Conservation (phyloP, 2,888 invertebrate species). For the Seladonia tumulorum region DNA sequence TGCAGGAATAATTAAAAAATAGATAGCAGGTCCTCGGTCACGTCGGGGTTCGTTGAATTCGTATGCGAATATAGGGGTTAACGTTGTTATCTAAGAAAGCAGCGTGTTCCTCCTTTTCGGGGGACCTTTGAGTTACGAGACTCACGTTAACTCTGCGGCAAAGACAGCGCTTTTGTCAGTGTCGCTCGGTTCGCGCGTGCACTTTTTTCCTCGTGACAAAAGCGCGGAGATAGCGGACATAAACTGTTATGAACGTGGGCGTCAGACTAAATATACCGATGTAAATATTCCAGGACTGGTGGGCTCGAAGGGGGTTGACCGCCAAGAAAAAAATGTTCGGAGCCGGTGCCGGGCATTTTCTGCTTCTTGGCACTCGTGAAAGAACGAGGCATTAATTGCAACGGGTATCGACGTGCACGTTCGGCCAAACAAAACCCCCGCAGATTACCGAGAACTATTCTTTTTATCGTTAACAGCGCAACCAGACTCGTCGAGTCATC, state of each 20-base stretch:
- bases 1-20: not conserved
- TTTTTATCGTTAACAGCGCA: not conserved
- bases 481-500: not conserved
- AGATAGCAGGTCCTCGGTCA: not conserved
- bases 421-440: constrained; percentile 20
- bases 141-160: not conserved
- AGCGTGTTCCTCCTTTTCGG: not conserved
- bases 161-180: constrained; percentile 14
- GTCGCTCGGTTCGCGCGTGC: constrained; percentile 17
- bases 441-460: not conserved
- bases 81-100: not conserved
- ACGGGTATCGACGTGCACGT: constrained; percentile 38
- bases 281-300: constrained; percentile 73
- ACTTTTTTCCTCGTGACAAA: constrained; percentile 62
- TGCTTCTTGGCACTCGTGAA: constrained; percentile 40
- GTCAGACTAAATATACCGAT: constrained; percentile 80
- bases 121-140: not conserved
- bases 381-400: constrained; percentile 46
- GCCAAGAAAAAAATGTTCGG: constrained; percentile 53
- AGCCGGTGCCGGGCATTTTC: constrained; percentile 28
- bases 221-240: constrained; percentile 68
- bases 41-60: not conserved
- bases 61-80: not conserved
- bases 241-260: constrained; percentile 79
- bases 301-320: constrained; percentile 66